Evolutionary conservation across 2,113 vertebrate genomes (phyloP), one percentile per base, ranked within the genome.

Genomic region (Motacilla tschutschensis): DNA sequence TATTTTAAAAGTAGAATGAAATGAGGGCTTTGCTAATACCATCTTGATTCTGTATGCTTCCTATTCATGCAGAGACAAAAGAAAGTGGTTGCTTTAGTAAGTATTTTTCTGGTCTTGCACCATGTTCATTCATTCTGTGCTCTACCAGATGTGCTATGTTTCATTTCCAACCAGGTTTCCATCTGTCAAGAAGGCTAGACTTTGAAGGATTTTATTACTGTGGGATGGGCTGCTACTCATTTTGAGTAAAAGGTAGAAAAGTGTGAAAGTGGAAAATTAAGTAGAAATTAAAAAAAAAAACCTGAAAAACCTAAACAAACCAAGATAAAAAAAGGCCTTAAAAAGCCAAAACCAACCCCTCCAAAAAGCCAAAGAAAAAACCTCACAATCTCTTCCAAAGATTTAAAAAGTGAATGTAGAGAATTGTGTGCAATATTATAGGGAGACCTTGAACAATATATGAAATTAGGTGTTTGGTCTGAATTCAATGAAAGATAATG

Each of bases 401-500:
- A 79, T 94, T 92, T 86, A 55, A 89, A 85, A 87, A 87, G 53
- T 88, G 81, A 89, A 85, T 86, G 43, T 73, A 53, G 79, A 87
- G 90, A 75, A 85, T 81, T 92, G 57, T 84, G 84, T 83, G 25
- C 38, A 71, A 48, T 89, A 85, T 80, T 93, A 77, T 24, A 79
- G 72, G 36, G 74, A 92, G 74, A 83, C 83, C 78, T 93, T 36
- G 29, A 93, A 87, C 94, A 95, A 96, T 95, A 79, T 89, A 94
- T 78, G 70, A 93, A 90, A 93, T 92, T 90, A 96, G 93, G 93
- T 95, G 92, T 94, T 95, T 92, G 89, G 83, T 83, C 89, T 90
- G 88, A 93, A 88, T 93, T 93, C 93, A 96, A 91, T 88, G 71
- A 91, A 91, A 90, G 85, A 79, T 94, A 94, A 94, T 94, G 91